Conservation (phyloP, 2,113 vertebrate genomes). For the Myrmecophaga tridactyla region DNA sequence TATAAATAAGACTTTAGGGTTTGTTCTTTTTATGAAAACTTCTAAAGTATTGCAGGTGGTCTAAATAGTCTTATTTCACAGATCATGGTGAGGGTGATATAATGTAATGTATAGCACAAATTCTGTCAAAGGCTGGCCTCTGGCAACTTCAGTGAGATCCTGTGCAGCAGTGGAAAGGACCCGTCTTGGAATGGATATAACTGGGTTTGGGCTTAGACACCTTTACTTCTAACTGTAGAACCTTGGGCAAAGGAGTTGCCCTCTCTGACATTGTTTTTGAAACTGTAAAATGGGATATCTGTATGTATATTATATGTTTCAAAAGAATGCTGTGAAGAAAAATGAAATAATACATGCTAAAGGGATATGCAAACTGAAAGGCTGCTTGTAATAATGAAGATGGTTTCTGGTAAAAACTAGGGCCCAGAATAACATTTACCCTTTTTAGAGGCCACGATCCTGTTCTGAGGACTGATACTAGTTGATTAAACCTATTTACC, state of each 20-base stretch:
- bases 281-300: not conserved
- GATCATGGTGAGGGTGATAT: not conserved
- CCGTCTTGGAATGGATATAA: not conserved
- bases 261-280: not conserved
- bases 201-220: not conserved
- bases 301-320: not conserved
- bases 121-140: not conserved
- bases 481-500: not conserved
- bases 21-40: not conserved
- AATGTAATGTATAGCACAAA: not conserved
- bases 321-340: not conserved
- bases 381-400: not conserved
- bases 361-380: slow-evolving; percentile 1
- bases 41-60: not conserved
- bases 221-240: not conserved
- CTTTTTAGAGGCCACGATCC: not conserved
- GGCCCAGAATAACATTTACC: not conserved
- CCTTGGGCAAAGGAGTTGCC: not conserved
- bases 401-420: not conserved
- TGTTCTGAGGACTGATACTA: not conserved
- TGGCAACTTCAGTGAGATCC: not conserved
- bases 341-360: not conserved
- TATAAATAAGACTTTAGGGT: not conserved
- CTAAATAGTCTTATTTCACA: not conserved
- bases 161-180: not conserved